A percentile compares a stretch with the other conserved stretches of the same genome.
These are phyloP conservation scores for Orthonevra nobilis DNA, from an alignment of 2,888 invertebrate genomes.

Conservation along the genomic window DNA sequence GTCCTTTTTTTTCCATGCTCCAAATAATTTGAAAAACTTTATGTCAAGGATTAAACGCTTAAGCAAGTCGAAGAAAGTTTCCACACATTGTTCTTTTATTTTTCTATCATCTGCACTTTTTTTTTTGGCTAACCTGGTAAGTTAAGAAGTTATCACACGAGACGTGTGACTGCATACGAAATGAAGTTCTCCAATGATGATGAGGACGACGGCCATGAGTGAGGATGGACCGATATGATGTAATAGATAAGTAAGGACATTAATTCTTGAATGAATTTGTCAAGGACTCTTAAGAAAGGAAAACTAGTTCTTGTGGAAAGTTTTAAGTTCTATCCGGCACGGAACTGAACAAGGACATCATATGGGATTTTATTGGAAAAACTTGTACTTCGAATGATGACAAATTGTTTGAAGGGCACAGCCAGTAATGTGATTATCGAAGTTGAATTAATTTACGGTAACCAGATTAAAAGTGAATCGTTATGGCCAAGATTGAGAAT, in stretches of 20 bases:
- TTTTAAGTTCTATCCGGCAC: constrained; percentile 26
- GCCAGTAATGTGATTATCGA: no score
- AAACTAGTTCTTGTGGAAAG: constrained; percentile 13
- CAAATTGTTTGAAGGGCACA: no score
- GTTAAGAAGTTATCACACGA: constrained; percentile 48
- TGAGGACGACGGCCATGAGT: background rate
- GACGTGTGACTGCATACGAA: constrained; percentile 54
- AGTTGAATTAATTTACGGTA: no score
- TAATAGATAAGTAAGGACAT: constrained; percentile 38
- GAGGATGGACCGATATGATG: constrained; percentile 12
- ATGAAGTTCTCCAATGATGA: constrained; percentile 18
- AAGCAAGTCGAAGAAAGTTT: background rate
- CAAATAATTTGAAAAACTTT: constrained; percentile 51
- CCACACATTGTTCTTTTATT: background rate
- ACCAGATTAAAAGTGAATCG: no score
- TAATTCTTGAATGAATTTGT: constrained; percentile 40
- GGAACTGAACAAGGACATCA: constrained; percentile 13
- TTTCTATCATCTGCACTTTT: background rate
- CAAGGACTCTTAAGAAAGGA: constrained; percentile 2
- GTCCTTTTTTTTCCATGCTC: constrained; percentile 5
- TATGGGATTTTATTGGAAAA: constrained; percentile 40
- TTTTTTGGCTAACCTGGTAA: constrained; percentile 50
- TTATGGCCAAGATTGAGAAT: no score
- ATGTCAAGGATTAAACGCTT: constrained; percentile 50
- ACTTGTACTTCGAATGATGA: constrained; percentile 29